Percentiles rank a stretch among this genome's conserved stretches.
Conservation (phyloP, 2,888 invertebrate species). For the Sisyra terminalis region DNA sequence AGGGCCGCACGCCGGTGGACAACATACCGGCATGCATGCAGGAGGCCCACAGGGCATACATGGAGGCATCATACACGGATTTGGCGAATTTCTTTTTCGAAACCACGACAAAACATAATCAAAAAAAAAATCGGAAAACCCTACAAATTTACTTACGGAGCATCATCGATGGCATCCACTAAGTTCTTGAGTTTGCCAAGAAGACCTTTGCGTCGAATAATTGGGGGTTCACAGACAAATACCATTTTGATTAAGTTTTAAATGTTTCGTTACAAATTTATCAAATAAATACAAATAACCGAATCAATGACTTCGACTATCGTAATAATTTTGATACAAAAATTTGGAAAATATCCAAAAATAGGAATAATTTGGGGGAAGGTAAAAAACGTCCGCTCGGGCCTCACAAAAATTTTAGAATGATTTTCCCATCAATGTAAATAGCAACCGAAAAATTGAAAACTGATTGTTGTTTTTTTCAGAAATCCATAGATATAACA, state of each 20-base stretch:
- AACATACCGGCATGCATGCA: not conserved
- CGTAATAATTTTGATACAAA: conserved; percentile 1
- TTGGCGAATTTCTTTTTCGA: not conserved
- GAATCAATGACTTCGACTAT: too few species aligned
- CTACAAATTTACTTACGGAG: not conserved
- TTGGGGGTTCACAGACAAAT: not conserved
- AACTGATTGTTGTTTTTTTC: too few species aligned
- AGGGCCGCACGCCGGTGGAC: not conserved
- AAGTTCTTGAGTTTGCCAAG: not conserved
- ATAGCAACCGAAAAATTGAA: too few species aligned
- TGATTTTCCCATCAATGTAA: too few species aligned
- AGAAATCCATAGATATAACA: too few species aligned
- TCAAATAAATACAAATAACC: too few species aligned
- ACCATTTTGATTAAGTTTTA: not conserved
- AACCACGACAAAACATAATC: too few species aligned
- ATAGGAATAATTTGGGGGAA: too few species aligned
- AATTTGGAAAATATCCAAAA: not conserved
- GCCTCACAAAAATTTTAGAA: too few species aligned
- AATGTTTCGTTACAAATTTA: too few species aligned
- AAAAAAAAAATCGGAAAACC: too few species aligned
- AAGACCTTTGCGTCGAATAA: not conserved
- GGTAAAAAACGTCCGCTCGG: too few species aligned
- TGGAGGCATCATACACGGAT: not conserved
- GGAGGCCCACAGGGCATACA: conserved; percentile 1
- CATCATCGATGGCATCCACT: conserved; percentile 2